These are phyloP conservation scores for Diceros bicornis DNA, from an alignment of 2,797 vertebrate species.

Conservation along the genomic window DNA sequence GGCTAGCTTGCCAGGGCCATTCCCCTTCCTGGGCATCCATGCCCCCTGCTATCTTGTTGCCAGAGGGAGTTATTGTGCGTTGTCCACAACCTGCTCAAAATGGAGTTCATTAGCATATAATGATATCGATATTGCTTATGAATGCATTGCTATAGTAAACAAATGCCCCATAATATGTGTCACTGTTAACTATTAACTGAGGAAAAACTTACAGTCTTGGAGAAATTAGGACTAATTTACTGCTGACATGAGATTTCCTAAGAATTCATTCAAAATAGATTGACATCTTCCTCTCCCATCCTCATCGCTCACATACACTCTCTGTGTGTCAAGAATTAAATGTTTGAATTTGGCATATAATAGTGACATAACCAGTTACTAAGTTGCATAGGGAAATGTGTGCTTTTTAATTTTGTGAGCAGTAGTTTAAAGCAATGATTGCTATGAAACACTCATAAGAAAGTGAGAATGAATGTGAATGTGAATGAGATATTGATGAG, in stretches of 20 bases:
- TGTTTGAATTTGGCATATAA: slow-evolving; percentile 21
- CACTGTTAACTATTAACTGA: slow-evolving; percentile 7
- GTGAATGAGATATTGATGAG: neutral
- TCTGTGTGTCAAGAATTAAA: neutral
- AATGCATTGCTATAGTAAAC: neutral
- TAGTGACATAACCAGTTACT: neutral
- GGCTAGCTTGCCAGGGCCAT: slow-evolving; percentile 97
- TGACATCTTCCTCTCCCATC: neutral
- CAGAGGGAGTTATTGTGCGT: slow-evolving; percentile 83
- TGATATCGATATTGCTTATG: neutral
- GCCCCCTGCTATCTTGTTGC: slow-evolving; percentile 92
- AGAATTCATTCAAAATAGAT: slow-evolving; percentile 38
- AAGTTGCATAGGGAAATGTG: neutral
- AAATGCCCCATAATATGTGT: neutral
- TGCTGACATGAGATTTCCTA: slow-evolving; percentile 8
- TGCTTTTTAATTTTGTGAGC: neutral
- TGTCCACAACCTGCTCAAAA: slow-evolving; percentile 88
- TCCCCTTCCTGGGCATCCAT: slow-evolving; percentile 91
- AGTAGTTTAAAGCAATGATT: neutral
- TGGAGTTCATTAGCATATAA: slow-evolving; percentile 60
- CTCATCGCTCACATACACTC: neutral
- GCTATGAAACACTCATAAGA: neutral
- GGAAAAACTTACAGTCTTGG: slow-evolving; percentile 4
- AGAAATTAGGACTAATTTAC: neutral
- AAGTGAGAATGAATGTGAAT: neutral